These are phyloP conservation scores for Drosophila seguyi DNA, from an alignment of 1,140 invertebrate genomes.

Conservation along the genomic window DNA sequence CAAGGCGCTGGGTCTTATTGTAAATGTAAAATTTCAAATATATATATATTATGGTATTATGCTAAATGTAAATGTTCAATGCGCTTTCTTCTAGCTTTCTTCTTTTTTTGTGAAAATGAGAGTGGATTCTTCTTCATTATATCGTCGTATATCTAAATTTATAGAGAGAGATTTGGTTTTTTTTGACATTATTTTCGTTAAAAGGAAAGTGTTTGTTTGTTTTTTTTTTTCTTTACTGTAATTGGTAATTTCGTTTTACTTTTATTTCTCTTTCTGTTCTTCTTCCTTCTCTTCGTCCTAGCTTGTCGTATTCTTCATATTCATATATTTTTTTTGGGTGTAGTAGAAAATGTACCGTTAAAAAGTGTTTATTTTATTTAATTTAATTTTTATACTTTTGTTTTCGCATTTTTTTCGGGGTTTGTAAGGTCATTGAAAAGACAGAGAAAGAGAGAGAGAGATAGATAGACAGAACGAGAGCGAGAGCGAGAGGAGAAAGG, in stretches of 20 bases:
- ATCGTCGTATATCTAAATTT: conserved; percentile 38
- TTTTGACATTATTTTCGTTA: conserved; percentile 41
- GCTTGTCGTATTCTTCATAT: conserved; percentile 54
- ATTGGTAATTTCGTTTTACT: conserved; percentile 41
- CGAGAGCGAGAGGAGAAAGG: conserved; percentile 26
- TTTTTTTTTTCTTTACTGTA: conserved; percentile 29
- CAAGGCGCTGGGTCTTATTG: not conserved
- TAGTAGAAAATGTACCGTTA: conserved; percentile 74
- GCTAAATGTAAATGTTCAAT: conserved; percentile 26
- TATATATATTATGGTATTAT: not conserved
- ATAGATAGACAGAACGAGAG: conserved; percentile 53
- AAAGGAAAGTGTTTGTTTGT: conserved; percentile 34
- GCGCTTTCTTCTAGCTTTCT: conserved; percentile 9
- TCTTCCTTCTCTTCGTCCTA: conserved; percentile 2
- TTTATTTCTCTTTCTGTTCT: conserved; percentile 13
- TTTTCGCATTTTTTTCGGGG: conserved; percentile 16
- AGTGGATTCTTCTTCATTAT: conserved; percentile 39
- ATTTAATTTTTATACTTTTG: conserved; percentile 13
- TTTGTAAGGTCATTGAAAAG: conserved; percentile 43
- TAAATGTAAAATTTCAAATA: conserved; percentile 2
- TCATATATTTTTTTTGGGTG: conserved; percentile 52
- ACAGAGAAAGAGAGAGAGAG: conserved; percentile 52
- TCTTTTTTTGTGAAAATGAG: conserved; percentile 10
- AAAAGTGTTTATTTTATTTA: conserved; percentile 52
- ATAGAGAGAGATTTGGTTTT: conserved; percentile 21